Evolutionary conservation across 1,140 invertebrate genomes (phyloP), one percentile per base, ranked within the genome.

Genomic region (Papilio polytes): DNA sequence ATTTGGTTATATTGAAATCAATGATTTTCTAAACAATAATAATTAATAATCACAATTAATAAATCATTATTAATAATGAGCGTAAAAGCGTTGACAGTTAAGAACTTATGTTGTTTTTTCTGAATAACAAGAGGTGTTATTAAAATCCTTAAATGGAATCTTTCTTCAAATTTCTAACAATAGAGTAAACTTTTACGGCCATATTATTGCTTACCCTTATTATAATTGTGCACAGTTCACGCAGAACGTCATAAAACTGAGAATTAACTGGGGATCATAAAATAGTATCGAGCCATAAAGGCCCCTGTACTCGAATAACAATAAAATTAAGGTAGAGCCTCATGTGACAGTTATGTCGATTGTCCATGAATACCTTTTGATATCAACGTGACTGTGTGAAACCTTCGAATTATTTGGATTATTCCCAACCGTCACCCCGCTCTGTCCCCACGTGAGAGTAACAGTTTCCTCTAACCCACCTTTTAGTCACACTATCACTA

Each of bases 241-340:
- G 26, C 63, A 70, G 63, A 36, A 70, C 26, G 63, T 70, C 22
- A 70, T 70, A 70, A 70, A 70, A 70, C 26, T 70, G 63, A 70
- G 63, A 70, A 70, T 70, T 70, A 70, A 70, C 63, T 31, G 63
- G 63, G 18, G 20, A 70, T 70, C 63, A 70, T 70, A 70, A 70
- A 70, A 70, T 70, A 70, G 63, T 70, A 70, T 70, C 63, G 63
- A 26, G 13, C 13, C 26, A 70, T 70, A 70, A 70, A 70, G 63
- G 22, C 63, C 22, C 26, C 63, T 15, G 63, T 31, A 70, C 63
- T 70, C 63, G 63, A 70, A 70, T 70, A 70, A 70, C 63, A 70
- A 70, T 70, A 70, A 70, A 70, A 70, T 70, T 70, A 31, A 31
- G 63, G 63, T 70, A 31, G 36, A 70, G 63, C 63, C 22, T 70